Evolutionary conservation across 2,888 invertebrate genomes (phyloP), one percentile per base, ranked within the genome.

Genomic region (Arge pagana): DNA sequence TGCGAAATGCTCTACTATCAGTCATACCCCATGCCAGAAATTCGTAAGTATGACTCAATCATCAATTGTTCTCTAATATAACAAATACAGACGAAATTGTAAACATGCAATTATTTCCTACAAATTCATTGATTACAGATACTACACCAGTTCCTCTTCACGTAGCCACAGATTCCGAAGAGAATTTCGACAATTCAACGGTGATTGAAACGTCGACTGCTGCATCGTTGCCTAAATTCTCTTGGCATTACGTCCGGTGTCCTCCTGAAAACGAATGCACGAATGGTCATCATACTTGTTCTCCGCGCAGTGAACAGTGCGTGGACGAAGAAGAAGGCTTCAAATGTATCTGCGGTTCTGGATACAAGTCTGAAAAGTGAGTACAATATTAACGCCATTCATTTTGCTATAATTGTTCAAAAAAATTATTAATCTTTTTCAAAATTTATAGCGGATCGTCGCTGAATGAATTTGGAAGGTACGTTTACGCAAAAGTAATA

Each of bases 211-310:
- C 53, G 2, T 41, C 40, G n/a, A 36, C 50, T 33, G 23, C 40
- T 26, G 43, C 56, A 16, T 59, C 63, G 30, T 53, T 82, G 19
- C 74, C 78, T 2, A 79, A 80, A 1, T 88, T 89, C 56, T 83
- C 86, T 1, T 96, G 96, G 96, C 86, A 93, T 67, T 96, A 94
- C 68, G 87, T 91, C 0, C 83, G 85, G 36, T 96, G 96, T 69
- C 96, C 96, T 1, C 87, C 89, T 0, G 97, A 97, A 78, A 89
- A 97, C 71, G 96, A 97, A 76, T 97, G 96, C 71, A 79, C 81
- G 35, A 96, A 96, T 72, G 85, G 86, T 3, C 96, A 96, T 76
- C 95, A 96, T 71, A 90, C 87, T 52, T 97, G 97, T 73, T 88
- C 93, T 72, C 81, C 85, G 0, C 83, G 87, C 52, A 93, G 93